A percentile compares a stretch with the other conserved stretches of the same genome.
Conservation (phyloP, 2,888 invertebrate species). For the Xestia ashworthii region DNA sequence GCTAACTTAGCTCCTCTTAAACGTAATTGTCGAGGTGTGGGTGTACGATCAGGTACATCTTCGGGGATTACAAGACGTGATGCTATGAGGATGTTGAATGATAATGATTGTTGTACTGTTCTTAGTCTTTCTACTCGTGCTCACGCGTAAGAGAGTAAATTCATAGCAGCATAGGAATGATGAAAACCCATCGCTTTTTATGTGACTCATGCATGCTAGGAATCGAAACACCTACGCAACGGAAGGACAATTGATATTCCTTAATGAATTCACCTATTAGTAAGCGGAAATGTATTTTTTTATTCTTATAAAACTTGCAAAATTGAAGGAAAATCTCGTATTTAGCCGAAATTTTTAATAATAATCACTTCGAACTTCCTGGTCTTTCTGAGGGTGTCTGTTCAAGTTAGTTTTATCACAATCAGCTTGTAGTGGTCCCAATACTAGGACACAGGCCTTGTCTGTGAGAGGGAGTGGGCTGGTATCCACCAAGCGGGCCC, state of each 20-base stretch:
- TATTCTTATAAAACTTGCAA: not conserved
- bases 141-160: not conserved
- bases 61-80: not conserved
- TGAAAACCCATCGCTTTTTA: not conserved
- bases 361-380: not conserved
- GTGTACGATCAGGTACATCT: not conserved
- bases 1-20: no score
- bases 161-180: constrained; percentile 3
- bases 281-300: constrained; percentile 22
- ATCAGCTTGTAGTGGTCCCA: not conserved
- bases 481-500: not conserved
- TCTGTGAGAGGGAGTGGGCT: not conserved
- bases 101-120: not conserved
- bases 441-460: not conserved
- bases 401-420: not conserved
- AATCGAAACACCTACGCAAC: constrained; percentile 16
- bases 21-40: not conserved
- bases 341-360: not conserved
- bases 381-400: not conserved
- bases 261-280: constrained; percentile 25
- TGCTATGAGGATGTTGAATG: not conserved
- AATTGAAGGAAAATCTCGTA: not conserved
- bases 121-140: not conserved
- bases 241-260: constrained; percentile 22
- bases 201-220: constrained; percentile 29